Evolutionary conservation across 2,888 invertebrate species (phyloP), one percentile per base, ranked within the genome.

Genomic region (Pollenia griseotomentosa): DNA sequence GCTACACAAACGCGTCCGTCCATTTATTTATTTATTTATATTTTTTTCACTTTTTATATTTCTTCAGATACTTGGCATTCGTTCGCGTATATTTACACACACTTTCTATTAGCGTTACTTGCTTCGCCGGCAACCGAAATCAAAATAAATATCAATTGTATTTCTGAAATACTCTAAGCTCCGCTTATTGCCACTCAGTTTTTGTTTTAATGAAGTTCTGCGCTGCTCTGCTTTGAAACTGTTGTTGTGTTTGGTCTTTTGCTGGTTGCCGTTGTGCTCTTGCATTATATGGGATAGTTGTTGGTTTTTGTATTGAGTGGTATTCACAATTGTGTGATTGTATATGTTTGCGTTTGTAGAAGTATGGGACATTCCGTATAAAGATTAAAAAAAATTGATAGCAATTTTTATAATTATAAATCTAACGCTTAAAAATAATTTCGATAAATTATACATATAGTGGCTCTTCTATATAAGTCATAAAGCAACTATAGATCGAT

Each of bases 141-240:
- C 81, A 87, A 87, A 87, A 87, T 87, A 87, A 87, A 84, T 73
- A 83, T 73, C 61, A 73, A 73, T 61, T 73, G 77, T 23, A 77
- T 63, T 73, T 61, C 75, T 65, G 77, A 73, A 80, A 78, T 55
- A 55, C 63, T 66, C 71, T 83, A 87, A 87, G 84, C 86, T 87
- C 73, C 84, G 86, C 83, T 84, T 87, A 71, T 33, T 83, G 82
- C 68, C 78, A 73, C 46, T 73, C 81, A 65, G 40, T 82, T 75
- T n/a, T 16, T 44, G 42, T 82, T 68, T 74, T 40, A 53, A 61
- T 83, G 68, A 40, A 61, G 14, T 82, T 82, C 66, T 82, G 74
- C 16, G 71, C 73, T 78, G 83, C 33, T 65, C 14, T 53, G 59
- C 33, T 53, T 48, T 46, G 16, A 12, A 81, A 57, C 65, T 57